phyloP scores from a whole-genome alignment of 2,797 vertebrate genomes.

The Syndactyla subalaris region DNA sequence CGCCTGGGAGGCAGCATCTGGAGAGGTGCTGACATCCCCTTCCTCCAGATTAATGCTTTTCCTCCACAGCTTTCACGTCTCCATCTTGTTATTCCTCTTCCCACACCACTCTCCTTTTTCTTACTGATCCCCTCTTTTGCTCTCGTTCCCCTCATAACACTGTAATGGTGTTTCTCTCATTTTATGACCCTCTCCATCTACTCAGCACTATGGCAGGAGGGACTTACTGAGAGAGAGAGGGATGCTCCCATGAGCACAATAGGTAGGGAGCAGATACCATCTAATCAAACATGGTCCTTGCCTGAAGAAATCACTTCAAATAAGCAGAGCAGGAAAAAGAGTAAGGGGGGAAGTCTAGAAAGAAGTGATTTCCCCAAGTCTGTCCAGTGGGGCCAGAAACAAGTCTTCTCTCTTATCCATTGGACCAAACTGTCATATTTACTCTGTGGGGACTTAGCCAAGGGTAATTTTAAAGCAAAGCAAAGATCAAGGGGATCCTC shows the following conservation, averaged over 20 bases:
- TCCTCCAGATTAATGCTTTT: neutral
- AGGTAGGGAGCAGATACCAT: neutral
- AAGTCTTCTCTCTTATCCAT: neutral
- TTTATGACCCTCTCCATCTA: neutral
- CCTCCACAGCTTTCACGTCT: neutral
- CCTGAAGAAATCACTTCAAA: neutral
- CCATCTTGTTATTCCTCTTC: neutral
- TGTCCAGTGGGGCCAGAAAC: neutral
- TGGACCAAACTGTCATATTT: neutral
- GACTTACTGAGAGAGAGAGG: neutral
- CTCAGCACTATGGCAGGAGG: neutral
- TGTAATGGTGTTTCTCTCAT: neutral
- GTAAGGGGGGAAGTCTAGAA: neutral
- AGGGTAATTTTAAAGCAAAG: neutral
- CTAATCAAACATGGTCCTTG: neutral
- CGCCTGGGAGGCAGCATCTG: accelerated
- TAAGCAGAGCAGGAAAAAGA: neutral
- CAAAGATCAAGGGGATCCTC: neutral
- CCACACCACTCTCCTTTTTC: neutral
- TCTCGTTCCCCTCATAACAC: neutral
- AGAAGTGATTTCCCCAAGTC: neutral
- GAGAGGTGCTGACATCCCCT: neutral
- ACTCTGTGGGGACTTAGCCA: accelerated
- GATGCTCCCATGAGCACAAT: accelerated
- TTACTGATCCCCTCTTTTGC: neutral